Percentiles rank a stretch among this genome's conserved stretches.
Conservation (phyloP, 2,888 invertebrate genomes). For the Tetramorium bicarinatum region DNA sequence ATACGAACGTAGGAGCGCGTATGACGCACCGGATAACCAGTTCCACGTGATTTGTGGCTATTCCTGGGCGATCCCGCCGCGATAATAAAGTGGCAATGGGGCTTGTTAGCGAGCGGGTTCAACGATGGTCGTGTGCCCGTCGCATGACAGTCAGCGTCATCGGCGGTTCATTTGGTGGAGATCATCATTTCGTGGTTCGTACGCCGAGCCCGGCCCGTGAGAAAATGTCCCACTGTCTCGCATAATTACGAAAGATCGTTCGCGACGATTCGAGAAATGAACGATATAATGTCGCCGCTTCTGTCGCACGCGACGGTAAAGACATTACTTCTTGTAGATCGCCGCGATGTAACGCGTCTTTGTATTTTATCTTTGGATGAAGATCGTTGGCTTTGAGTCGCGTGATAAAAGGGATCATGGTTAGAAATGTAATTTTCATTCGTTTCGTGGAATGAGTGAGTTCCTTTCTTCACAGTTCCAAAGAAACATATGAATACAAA, state of each 20-base stretch:
- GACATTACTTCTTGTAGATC: constrained; percentile 31
- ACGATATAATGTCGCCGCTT: constrained; percentile 32
- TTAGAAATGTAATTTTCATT: constrained; percentile 19
- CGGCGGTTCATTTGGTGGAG: constrained; percentile 70
- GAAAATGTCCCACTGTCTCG: constrained; percentile 30
- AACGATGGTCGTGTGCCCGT: constrained; percentile 74
- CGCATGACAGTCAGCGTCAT: constrained; percentile 81
- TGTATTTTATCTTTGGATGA: constrained; percentile 3
- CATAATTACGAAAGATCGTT: constrained; percentile 48
- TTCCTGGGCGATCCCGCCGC: constrained; percentile 82
- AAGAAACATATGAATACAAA: not conserved
- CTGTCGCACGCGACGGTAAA: not conserved
- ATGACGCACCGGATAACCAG: constrained; percentile 81
- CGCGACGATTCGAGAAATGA: constrained; percentile 29
- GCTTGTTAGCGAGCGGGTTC: constrained; percentile 84
- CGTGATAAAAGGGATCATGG: constrained; percentile 17
- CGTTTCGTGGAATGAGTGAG: not conserved
- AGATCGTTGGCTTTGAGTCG: constrained; percentile 26
- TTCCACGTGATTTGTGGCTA: constrained; percentile 85
- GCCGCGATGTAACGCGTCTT: constrained; percentile 23
- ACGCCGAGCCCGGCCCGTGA: constrained; percentile 8
- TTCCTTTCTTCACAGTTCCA: not conserved
- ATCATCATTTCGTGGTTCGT: constrained; percentile 47
- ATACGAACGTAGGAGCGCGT: constrained; percentile 73
- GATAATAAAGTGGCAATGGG: constrained; percentile 86